Evolutionary conservation across 1,140 invertebrate genomes (phyloP), one percentile per base, ranked within the genome.

Genomic region (Cherax quadricarinatus): DNA sequence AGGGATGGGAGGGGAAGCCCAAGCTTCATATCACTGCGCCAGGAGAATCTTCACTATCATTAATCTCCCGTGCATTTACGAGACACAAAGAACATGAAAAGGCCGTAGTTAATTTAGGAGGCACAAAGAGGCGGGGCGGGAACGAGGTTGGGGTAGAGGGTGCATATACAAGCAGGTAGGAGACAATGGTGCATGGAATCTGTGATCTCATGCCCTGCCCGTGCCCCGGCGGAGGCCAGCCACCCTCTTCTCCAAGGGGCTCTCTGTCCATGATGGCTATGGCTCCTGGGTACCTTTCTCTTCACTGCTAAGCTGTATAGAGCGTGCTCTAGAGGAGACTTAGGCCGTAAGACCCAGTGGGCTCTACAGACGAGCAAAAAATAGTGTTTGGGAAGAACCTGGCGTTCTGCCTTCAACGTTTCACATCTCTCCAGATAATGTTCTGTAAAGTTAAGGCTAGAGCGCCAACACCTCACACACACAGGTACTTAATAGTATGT

Each of bases 131-230:
- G 78, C 78, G 78, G 21, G 79, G 79, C 48, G 48, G 41, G 51
- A 12, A 30, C 24, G 78, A 51, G 79, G 79, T 16, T 10, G 41
- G 51, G 24, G 79, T 57, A 86, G 57, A 49, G 62, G 66, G 60
- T 51, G 84, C 66, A 73, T 86, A 86, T 41, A 70, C 84, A 86
- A 86, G 84, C 66, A 86, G 83, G 24, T 16, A 18, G 60, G 66
- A 86, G 84, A 86, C 84, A 86, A 86, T 86, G 66, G 66, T 18
- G 60, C 57, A 41, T 9, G 30, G 84, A 86, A 70, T 86, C 41
- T 86, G 84, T 86, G 84, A 24, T 73, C 81, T 83, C 81, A 83
- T 83, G 81, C 81, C 24, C 51, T 30, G 10, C 51, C 57, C 12
- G 81, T 24, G 49, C 81, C 51, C 81, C 81, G 5, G 81, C 57